Evolutionary conservation across 2,113 vertebrate species (phyloP), one percentile per base, ranked within the genome.

Genomic region (Oostethus manadensis): DNA sequence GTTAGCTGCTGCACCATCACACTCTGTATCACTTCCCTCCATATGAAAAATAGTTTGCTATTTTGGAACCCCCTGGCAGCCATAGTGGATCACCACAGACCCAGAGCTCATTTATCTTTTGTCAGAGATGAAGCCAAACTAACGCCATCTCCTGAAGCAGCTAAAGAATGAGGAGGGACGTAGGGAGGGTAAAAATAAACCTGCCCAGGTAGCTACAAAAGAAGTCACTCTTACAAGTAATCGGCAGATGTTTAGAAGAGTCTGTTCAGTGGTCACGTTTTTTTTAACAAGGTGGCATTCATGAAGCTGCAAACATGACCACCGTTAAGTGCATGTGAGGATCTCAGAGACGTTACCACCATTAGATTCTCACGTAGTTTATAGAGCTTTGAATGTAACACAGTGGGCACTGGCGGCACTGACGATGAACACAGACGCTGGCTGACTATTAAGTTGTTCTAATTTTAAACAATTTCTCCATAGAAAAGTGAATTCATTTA

Each of bases 1-100:
- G 92, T 85, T 91, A 88, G 91, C 89, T 92, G 93, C 94, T 93
- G 93, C 92, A 92, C 92, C 93, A 91, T 92, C 88, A 90, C 89
- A 91, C 92, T 93, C 92, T 91, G 85, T 89, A 93, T 95, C 94
- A 93, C 92, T 92, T 93, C 89, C 93, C 91, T 92, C 88, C 91
- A 92, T 92, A 94, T 97, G 96, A 98, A 98, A 96, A 98, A 98
- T 97, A 95, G 94, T 97, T 95, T 97, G 94, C 94, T 98, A 98
- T 98, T 97, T 98, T 96, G 91, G 95, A 97, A 96, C 90, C 94
- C 93, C 93, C 94, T 94, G 93, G 94, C 95, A 97, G 93, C 93
- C 92, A 91, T 87, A 92, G 92, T 92, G 91, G 94, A 94, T 93
- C 91, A 92, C 95, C 88, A 80, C 92, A 92, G 94, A 93, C 94